phyloP scores from a whole-genome alignment of 2,113 vertebrate species.

The Pseudopipra pipra region DNA sequence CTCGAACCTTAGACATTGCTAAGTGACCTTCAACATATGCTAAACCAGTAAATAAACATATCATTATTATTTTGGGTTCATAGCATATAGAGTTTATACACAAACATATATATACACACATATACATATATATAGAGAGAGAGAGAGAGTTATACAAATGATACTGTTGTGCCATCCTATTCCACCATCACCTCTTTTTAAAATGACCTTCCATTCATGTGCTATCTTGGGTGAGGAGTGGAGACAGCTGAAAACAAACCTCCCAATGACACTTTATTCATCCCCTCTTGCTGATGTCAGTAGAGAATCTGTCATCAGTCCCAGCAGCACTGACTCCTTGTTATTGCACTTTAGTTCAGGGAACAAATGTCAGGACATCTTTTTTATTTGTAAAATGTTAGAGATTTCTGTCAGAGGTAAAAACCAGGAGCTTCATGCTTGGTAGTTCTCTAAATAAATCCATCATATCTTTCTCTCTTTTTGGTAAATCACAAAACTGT shows the following conservation, averaged over 20 bases:
- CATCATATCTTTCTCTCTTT: not conserved
- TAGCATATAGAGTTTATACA: not conserved
- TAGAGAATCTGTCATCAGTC: not conserved
- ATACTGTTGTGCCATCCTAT: not conserved
- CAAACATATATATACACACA: not conserved
- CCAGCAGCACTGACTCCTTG: not conserved
- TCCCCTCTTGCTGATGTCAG: not conserved
- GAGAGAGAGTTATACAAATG: not conserved
- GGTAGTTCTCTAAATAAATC: not conserved
- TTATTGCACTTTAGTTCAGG: not conserved
- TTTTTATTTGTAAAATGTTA: not conserved
- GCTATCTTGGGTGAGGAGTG: not conserved
- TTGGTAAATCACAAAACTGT: not conserved
- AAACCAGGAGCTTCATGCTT: not conserved
- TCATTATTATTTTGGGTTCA: not conserved
- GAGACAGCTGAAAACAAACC: not conserved
- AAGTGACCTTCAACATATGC: not conserved
- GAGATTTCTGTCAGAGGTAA: not conserved
- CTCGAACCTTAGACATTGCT: not conserved
- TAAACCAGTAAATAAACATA: not conserved
- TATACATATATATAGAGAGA: too few species aligned
- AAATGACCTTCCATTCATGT: fast-evolving
- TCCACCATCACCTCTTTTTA: not conserved
- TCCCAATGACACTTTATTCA: not conserved
- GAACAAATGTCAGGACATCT: not conserved